These are phyloP conservation scores for Chloropsis hardwickii DNA, from an alignment of 2,113 vertebrate species.

Conservation along the genomic window DNA sequence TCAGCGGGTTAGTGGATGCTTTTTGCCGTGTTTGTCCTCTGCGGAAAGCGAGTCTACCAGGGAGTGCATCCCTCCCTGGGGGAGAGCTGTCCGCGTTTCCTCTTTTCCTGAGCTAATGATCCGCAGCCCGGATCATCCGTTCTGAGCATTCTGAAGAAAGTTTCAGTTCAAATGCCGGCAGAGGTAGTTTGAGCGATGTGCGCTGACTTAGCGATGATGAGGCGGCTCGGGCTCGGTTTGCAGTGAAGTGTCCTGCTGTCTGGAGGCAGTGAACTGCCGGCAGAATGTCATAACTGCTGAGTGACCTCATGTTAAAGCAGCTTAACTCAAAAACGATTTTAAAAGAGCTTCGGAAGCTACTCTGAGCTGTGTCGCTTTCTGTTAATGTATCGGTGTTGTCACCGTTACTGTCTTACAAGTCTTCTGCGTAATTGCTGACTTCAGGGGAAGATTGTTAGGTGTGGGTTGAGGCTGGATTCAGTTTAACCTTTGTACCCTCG, in stretches of 20 bases:
- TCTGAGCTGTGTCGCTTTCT: background rate
- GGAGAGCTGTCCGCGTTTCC: background rate
- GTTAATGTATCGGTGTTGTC: fast-evolving
- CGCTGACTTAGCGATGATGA: background rate
- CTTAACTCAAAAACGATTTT: background rate
- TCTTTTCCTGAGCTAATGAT: background rate
- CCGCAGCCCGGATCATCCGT: background rate
- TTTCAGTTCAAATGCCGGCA: background rate
- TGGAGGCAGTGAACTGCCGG: background rate
- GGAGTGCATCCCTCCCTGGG: background rate
- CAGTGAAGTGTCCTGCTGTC: fast-evolving
- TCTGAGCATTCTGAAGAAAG: background rate
- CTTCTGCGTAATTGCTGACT: background rate
- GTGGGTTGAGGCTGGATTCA: background rate
- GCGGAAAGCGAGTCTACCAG: fast-evolving
- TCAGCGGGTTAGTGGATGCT: background rate
- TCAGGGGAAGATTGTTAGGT: background rate
- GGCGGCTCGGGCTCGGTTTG: background rate
- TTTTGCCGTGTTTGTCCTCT: background rate
- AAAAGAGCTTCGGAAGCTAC: background rate
- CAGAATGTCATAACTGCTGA: background rate
- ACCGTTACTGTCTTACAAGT: background rate
- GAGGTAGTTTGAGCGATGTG: background rate
- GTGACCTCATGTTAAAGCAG: background rate
- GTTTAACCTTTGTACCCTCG: background rate